phyloP scores from a whole-genome alignment of 2,113 vertebrate genomes.

The Gambusia affinis region DNA sequence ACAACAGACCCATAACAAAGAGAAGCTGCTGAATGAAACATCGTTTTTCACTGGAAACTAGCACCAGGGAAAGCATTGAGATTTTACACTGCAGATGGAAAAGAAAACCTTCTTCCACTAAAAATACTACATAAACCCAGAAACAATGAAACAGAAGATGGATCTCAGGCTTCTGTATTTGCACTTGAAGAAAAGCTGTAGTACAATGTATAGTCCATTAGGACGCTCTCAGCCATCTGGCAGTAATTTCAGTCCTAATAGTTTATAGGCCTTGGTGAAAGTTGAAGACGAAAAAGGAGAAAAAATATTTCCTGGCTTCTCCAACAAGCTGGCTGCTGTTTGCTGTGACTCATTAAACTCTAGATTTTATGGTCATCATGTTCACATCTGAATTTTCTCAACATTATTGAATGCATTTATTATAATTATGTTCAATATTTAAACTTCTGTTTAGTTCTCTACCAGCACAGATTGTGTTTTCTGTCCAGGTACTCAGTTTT shows the following conservation, averaged over 20 bases:
- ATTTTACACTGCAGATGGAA: conserved; percentile 52
- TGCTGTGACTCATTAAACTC: too few relatives aligned
- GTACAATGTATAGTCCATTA: conserved; percentile 10
- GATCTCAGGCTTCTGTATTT: neutral
- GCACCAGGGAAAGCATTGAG: neutral
- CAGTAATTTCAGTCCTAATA: neutral
- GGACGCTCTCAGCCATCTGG: neutral
- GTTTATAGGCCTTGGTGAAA: neutral
- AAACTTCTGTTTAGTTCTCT: too few relatives aligned
- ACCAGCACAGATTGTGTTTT: too few relatives aligned
- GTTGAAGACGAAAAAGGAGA: too few relatives aligned
- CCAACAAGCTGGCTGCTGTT: too few relatives aligned
- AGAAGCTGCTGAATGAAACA: conserved; percentile 43
- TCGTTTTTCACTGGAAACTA: conserved; percentile 35
- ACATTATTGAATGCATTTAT: too few relatives aligned
- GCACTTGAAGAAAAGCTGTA: conserved; percentile 15
- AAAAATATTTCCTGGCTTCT: too few relatives aligned
- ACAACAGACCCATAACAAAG: conserved; percentile 51
- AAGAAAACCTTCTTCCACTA: conserved; percentile 16
- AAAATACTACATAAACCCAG: neutral
- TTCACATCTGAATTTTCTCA: too few relatives aligned
- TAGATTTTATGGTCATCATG: too few relatives aligned
- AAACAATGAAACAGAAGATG: neutral
- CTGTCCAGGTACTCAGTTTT: too few relatives aligned
- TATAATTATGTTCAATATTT: too few relatives aligned